Evolutionary conservation across 1,140 invertebrate genomes (phyloP).

Genomic region (Matsumurasca onukii): DNA sequence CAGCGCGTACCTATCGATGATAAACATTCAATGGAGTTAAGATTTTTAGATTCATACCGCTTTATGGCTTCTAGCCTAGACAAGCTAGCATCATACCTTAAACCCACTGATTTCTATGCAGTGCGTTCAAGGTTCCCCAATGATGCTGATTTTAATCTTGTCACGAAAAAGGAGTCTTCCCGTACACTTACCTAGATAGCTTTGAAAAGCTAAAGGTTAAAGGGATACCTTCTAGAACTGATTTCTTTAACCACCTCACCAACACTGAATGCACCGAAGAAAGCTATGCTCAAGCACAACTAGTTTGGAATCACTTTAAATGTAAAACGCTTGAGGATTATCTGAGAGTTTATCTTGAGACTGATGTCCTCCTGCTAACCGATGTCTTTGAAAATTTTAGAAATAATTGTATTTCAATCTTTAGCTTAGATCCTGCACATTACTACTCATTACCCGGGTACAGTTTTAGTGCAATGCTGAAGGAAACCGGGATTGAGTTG

Average conservation of each 20-base stretch:
- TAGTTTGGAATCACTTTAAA: background rate
- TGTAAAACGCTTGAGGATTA: background rate
- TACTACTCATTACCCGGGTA: background rate
- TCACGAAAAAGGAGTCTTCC: background rate
- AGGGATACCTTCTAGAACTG: background rate
- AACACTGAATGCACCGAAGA: background rate
- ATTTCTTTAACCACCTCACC: background rate
- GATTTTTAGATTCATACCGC: background rate
- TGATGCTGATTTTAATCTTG: background rate
- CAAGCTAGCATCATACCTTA: background rate
- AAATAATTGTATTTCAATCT: background rate
- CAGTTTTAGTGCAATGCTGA: background rate
- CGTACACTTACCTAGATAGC: background rate
- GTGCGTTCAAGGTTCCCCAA: background rate
- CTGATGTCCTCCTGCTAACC: background rate
- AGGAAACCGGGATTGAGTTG: background rate
- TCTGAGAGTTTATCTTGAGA: background rate
- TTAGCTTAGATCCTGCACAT: background rate
- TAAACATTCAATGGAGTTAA: background rate
- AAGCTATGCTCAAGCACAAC: background rate
- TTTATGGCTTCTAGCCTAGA: background rate
- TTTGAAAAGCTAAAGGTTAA: background rate
- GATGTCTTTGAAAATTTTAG: background rate
- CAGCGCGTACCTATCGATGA: too few species aligned
- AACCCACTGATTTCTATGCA: background rate